Percentiles rank a stretch among this genome's conserved stretches.
phyloP scores from a whole-genome alignment of 2,888 invertebrate species.

The Ormyrus labotus region DNA sequence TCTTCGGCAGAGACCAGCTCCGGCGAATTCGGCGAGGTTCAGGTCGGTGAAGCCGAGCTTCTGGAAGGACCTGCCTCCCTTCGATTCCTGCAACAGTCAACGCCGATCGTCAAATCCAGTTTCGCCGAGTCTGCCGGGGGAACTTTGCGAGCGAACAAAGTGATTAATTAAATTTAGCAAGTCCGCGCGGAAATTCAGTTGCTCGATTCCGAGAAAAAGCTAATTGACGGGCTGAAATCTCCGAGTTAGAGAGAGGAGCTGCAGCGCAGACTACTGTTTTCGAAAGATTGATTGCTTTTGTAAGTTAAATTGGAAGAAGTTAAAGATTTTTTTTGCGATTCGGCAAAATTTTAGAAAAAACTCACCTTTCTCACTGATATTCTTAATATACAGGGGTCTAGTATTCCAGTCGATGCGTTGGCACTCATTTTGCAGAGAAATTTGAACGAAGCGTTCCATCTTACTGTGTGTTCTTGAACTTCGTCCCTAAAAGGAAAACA shows the following conservation, averaged over 20 bases:
- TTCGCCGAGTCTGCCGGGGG: too few relatives aligned
- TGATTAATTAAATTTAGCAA: too few relatives aligned
- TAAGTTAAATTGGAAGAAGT: too few relatives aligned
- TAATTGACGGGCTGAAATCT: too few relatives aligned
- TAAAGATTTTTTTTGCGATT: too few relatives aligned
- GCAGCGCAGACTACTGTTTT: too few relatives aligned
- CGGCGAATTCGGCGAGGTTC: slow-evolving; percentile 97
- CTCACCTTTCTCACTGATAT: slow-evolving; percentile 95
- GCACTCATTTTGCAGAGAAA: slow-evolving; percentile 98
- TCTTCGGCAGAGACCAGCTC: slow-evolving; percentile 90
- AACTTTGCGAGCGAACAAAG: too few relatives aligned
- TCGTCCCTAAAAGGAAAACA: slow-evolving; percentile 83
- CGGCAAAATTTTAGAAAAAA: not conserved
- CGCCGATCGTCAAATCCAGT: too few relatives aligned
- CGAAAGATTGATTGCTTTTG: too few relatives aligned
- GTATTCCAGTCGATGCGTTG: slow-evolving; percentile 94
- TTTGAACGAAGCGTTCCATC: slow-evolving; percentile 93
- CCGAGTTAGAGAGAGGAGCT: too few relatives aligned
- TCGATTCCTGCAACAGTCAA: slow-evolving; percentile 78
- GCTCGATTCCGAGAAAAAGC: too few relatives aligned
- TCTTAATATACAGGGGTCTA: slow-evolving; percentile 94
- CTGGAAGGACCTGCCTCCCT: slow-evolving; percentile 90
- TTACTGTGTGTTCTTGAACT: slow-evolving; percentile 94
- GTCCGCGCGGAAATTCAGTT: too few relatives aligned
- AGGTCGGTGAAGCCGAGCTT: slow-evolving; percentile 98